Evolutionary conservation across 2,797 vertebrate species (phyloP).

Genomic region (Perodicticus potto): DNA sequence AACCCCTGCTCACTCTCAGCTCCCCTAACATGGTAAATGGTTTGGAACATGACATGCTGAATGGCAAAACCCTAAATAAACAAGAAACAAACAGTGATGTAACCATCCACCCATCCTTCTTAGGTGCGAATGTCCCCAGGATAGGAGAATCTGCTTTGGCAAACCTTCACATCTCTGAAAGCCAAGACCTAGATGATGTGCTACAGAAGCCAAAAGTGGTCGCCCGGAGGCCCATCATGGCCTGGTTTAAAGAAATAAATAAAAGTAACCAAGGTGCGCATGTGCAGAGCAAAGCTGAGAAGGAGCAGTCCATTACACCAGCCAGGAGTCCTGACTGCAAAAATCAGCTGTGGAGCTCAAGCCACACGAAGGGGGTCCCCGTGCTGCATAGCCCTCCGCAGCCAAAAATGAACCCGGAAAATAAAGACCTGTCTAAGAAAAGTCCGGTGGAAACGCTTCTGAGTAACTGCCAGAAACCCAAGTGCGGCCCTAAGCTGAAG

Average conservation of each 20-base stretch:
- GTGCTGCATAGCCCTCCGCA: conserved; percentile 74
- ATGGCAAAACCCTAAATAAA: conserved; percentile 51
- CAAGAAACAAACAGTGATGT: not conserved
- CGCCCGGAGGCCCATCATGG: conserved; percentile 85
- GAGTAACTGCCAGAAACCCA: conserved; percentile 88
- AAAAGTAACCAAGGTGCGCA: conserved; percentile 69
- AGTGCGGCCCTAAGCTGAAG: conserved; percentile 90
- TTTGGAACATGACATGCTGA: conserved; percentile 68
- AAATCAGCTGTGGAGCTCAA: conserved; percentile 79
- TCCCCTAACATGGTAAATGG: conserved; percentile 44
- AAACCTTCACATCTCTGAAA: conserved; percentile 75
- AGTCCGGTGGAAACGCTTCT: conserved; percentile 85
- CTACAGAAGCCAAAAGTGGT: conserved; percentile 77
- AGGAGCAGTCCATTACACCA: conserved; percentile 70
- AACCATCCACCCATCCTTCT: conserved; percentile 23
- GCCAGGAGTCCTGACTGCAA: conserved; percentile 84
- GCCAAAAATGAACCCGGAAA: conserved; percentile 83
- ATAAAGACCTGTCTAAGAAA: conserved; percentile 84
- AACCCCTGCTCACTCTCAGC: conserved; percentile 47
- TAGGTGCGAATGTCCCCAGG: not conserved
- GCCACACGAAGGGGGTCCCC: conserved; percentile 81
- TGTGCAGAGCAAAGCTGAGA: conserved; percentile 87
- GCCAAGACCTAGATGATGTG: conserved; percentile 2
- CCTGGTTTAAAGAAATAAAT: conserved; percentile 87
- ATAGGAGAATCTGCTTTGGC: conserved; percentile 67